Evolutionary conservation across 2,113 vertebrate genomes (phyloP), one percentile per base, ranked within the genome.

Genomic region (Perccottus glenii): DNA sequence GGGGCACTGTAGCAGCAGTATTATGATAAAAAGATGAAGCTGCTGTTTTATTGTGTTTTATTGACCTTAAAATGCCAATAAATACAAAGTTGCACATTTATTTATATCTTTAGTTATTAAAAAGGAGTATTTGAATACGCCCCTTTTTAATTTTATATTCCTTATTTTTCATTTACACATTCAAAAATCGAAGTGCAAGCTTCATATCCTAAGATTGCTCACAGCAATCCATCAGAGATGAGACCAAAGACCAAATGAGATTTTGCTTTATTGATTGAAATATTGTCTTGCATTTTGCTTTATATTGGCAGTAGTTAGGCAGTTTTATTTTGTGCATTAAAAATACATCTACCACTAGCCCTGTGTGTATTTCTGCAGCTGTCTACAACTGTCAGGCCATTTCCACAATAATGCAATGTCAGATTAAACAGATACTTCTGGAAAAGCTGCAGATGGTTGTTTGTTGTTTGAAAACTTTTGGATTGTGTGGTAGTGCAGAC

Each of bases 11-110:
- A 47, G 35, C 38, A 53, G 44, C 53, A 19, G 55, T 14, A 61
- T 11, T 33, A 43, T 42, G 70, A n/a, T 33, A 44, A 36, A 40
- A 27, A 27, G 19, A 19, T 64, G 14, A 38, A 50, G 53, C 60
- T 45, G 15, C 67, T 7, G 4, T 40, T 5, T 53, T 78, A 4
- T 11, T 59, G 10, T 12, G 48, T 11, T 57, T 14, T 14, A 16
- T 35, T 27, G 33, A 42, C 62, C 35, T 45, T 44, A 67, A 27
- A 12, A 42, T 50, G 44, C 8, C 6, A 51, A 5, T 49, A 64
- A 63, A 65, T 55, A 27, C 19, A 36, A n/a, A 45, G 42, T 58
- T 45, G 40, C 59, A 65, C 51, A 27, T 8, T 44, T 45, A n/a
- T 61, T 71, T 56, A 48, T 43, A 16, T 12, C 9, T 47, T 16